Evolutionary conservation across 2,797 vertebrate genomes (phyloP).

Genomic region (Apogon talboti): DNA sequence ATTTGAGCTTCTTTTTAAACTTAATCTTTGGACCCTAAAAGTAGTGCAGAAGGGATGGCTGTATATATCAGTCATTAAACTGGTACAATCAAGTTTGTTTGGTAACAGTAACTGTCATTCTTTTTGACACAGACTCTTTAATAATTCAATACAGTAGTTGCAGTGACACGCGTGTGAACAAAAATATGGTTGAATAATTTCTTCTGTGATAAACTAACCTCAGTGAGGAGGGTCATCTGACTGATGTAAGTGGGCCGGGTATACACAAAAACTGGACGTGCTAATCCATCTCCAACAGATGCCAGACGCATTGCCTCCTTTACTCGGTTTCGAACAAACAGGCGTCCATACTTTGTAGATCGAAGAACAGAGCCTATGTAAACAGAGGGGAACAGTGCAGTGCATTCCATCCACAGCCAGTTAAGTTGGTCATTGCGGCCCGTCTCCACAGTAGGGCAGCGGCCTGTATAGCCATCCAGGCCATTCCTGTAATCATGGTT

Average conservation of each 20-base stretch:
- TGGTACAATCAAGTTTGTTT: no score
- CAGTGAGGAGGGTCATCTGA: slow-evolving; percentile 83
- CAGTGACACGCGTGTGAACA: neutral
- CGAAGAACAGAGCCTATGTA: slow-evolving; percentile 87
- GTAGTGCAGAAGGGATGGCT: no score
- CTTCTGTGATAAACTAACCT: slow-evolving; percentile 84
- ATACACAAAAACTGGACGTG: slow-evolving; percentile 94
- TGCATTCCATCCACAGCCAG: slow-evolving; percentile 96
- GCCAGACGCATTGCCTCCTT: slow-evolving; percentile 94
- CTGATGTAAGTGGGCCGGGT: slow-evolving; percentile 90
- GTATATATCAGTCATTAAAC: no score
- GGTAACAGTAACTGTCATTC: no score
- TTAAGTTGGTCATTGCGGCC: slow-evolving; percentile 89
- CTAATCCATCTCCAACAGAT: slow-evolving; percentile 84
- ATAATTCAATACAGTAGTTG: no score
- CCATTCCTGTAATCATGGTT: slow-evolving; percentile 93
- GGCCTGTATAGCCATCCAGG: slow-evolving; percentile 90
- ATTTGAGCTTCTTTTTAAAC: no score
- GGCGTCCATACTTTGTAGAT: slow-evolving; percentile 85
- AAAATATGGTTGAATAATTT: neutral
- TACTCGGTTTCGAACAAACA: slow-evolving; percentile 93
- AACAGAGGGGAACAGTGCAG: slow-evolving; percentile 92
- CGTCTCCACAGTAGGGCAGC: slow-evolving; percentile 89
- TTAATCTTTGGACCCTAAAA: no score
- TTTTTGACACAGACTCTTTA: no score